Base-by-base conservation (phyloP, 2,888 invertebrate species). In the Lepidocyrtinus sp. region DNA sequence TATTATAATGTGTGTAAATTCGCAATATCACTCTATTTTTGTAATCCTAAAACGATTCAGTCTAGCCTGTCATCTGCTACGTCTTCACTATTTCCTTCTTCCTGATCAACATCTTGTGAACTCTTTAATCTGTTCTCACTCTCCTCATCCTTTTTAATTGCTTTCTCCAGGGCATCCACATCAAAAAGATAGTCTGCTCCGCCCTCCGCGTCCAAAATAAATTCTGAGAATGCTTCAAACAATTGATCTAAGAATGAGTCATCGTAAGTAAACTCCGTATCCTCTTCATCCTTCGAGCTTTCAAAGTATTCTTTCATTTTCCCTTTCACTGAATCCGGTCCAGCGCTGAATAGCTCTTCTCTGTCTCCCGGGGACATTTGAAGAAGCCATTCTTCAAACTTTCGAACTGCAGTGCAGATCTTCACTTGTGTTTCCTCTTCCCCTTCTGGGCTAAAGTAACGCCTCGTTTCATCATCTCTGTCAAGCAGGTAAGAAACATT, bases 321-420 rank as follows among this genome's bases (percentile, higher is more conserved):
- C 19, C 63, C 17, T 26, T 75, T 75, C 7, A 75, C 75, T 15
- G 17, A 62, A 9, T 70, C 64, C 12, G 69, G 75, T 9, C 55
- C 75, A 7, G 68, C 9, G n/a, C 62, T 12, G 22, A 75, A 75
- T 9, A 70, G 24, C 19, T 75, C 70, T 19, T 68, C 46, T 0
- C 75, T 45, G 7, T 75, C 75, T n/a, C 50, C 12, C 3, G 75
- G 25, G 3, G 26, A 24, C 75, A 75, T 75, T 69, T 70, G 59
- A 5, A 75, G 27, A 9, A 75, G 46, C 75, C 75, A 75, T 21
- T 75, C 67, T 50, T 75, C 75, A 70, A 75, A 75, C 27, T 75
- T 75, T 0, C 24, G 36, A 17, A 75, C 70, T 19, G 67, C 61
- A 12, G 26, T 27, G 69, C 70, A 75, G 2, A 75, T 64, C 25